Evolutionary conservation across 1,140 invertebrate genomes (phyloP).

Genomic region (Heliothis subflexa): DNA sequence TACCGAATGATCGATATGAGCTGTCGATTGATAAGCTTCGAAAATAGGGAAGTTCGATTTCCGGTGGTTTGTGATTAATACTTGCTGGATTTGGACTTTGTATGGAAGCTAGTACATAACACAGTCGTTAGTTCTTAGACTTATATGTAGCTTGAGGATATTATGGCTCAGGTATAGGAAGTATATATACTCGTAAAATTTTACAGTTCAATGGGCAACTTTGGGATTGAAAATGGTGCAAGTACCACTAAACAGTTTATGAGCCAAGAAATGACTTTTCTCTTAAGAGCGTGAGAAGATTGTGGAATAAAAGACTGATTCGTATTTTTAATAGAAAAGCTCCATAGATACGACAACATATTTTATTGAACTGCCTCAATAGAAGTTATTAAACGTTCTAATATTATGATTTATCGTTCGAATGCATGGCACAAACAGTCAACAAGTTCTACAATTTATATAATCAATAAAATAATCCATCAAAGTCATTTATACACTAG

Average conservation of each 20-base stretch:
- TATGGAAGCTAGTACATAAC: background rate
- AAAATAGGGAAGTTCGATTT: background rate
- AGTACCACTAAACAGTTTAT: slow-evolving; percentile 23
- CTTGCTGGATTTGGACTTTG: no score
- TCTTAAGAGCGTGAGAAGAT: background rate
- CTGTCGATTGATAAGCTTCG: background rate
- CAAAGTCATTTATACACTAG: background rate
- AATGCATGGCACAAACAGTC: background rate
- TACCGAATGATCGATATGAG: background rate
- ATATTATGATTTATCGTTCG: slow-evolving; percentile 13
- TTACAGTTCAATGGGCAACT: background rate
- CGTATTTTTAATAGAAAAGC: no score
- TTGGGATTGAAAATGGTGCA: slow-evolving; percentile 18
- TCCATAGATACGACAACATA: background rate
- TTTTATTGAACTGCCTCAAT: background rate
- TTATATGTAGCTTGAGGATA: background rate
- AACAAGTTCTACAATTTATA: slow-evolving; percentile 1
- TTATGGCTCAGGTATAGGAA: background rate
- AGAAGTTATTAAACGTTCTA: background rate
- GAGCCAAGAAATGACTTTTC: slow-evolving; percentile 18
- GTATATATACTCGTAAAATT: background rate
- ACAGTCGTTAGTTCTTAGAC: no score
- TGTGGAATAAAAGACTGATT: no score
- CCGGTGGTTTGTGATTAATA: background rate
- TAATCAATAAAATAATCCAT: slow-evolving; percentile 4